A percentile compares a stretch with the other conserved stretches of the same genome.
These are phyloP conservation scores for Trilocha varians DNA, from an alignment of 2,888 invertebrate species.

Conservation along the genomic window DNA sequence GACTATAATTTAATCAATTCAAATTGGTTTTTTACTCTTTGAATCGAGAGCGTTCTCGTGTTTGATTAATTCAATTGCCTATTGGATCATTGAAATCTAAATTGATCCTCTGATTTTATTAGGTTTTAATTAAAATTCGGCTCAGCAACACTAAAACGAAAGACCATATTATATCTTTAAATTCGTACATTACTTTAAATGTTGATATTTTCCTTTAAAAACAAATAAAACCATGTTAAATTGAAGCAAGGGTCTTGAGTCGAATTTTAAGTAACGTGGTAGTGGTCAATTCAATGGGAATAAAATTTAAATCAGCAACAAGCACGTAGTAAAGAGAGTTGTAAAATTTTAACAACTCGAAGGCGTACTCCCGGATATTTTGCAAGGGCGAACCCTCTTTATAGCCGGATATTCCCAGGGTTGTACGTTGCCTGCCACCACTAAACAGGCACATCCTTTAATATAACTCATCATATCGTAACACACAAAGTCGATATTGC, in stretches of 20 bases:
- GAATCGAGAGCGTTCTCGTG: constrained; percentile 5
- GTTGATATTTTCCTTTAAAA: not conserved
- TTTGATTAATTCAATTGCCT: constrained; percentile 23
- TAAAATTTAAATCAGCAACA: constrained; percentile 30
- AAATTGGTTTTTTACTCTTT: constrained; percentile 1
- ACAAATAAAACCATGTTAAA: constrained; percentile 2
- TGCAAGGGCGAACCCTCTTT: constrained; percentile 28
- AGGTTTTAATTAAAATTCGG: constrained; percentile 28
- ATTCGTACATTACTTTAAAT: too few relatives aligned
- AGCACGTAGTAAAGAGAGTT: constrained; percentile 29
- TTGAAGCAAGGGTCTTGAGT: not conserved
- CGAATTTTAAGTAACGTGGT: not conserved
- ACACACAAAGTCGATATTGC: constrained; percentile 24
- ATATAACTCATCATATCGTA: constrained; percentile 33
- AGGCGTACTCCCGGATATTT: constrained; percentile 22
- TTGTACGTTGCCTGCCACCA: constrained; percentile 21
- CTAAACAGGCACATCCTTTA: constrained; percentile 26
- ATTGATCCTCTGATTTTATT: constrained; percentile 34
- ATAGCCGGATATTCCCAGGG: constrained; percentile 30
- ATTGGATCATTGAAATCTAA: constrained; percentile 30
- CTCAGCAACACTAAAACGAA: too few relatives aligned
- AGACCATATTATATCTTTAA: too few relatives aligned
- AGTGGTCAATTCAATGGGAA: constrained; percentile 10
- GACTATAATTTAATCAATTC: not conserved
- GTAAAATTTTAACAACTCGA: constrained; percentile 45